phyloP scores from a whole-genome alignment of 2,888 invertebrate species.

The Anaspis maculata region DNA sequence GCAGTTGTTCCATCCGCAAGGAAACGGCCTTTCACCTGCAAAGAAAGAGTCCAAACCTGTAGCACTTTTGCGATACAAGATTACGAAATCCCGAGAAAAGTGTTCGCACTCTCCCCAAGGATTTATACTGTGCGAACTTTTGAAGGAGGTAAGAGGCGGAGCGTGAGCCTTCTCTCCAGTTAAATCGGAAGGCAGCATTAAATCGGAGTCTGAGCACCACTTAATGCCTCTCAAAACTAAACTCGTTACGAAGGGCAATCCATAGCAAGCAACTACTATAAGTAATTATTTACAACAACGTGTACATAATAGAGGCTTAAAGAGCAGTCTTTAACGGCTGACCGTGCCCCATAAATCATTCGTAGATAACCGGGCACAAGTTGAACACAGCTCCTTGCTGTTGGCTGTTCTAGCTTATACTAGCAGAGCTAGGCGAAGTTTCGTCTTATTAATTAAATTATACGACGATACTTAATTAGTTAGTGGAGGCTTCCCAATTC shows the following conservation, averaged over 20 bases:
- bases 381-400: constrained; percentile 1
- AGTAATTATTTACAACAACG: constrained; percentile 29
- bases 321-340: constrained; percentile 31
- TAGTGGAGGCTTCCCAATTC: too few species aligned
- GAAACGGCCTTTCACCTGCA: constrained; percentile 56
- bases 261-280: constrained; percentile 27
- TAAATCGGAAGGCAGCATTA: constrained; percentile 4
- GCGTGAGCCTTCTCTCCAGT: too few species aligned
- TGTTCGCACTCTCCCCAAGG: too few species aligned
- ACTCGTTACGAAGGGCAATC: constrained; percentile 28
- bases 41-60: constrained; percentile 21
- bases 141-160: too few species aligned
- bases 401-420: constrained; percentile 24
- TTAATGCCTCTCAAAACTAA: constrained; percentile 21
- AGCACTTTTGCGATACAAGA: neutral
- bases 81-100: neutral
- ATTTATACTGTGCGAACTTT: neutral
- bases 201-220: constrained; percentile 8
- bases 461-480: constrained; percentile 33
- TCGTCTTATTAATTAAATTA: constrained; percentile 36
- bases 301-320: constrained; percentile 29
- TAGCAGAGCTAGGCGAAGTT: constrained; percentile 27
- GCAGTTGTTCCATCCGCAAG: constrained; percentile 55
- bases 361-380: constrained; percentile 30
- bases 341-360: constrained; percentile 33